Percentiles rank a stretch among this genome's conserved stretches.
phyloP scores from a whole-genome alignment of 2,888 invertebrate genomes.

The Idaea aversata region DNA sequence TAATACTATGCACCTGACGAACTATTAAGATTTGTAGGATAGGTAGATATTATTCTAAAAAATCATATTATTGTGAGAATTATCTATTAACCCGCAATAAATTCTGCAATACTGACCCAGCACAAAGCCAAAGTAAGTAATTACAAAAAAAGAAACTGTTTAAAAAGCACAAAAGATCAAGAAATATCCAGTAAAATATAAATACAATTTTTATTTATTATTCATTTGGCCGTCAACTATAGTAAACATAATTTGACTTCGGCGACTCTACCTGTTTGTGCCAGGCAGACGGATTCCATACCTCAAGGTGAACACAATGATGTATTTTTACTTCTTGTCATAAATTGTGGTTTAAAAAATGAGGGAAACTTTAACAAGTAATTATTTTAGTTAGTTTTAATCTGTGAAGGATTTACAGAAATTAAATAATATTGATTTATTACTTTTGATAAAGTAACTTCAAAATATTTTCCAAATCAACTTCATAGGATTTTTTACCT shows the following conservation, averaged over 20 bases:
- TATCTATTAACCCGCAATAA: too few species aligned
- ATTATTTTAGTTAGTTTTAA: too few species aligned
- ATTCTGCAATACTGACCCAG: too few species aligned
- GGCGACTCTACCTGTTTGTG: constrained; percentile 39
- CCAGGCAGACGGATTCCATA: constrained; percentile 31
- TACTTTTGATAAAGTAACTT: too few species aligned
- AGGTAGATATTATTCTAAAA: too few species aligned
- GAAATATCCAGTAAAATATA: not conserved
- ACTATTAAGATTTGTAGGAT: not conserved
- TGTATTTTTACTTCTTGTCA: constrained; percentile 30
- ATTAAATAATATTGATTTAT: too few species aligned
- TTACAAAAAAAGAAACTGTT: not conserved
- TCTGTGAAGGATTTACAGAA: too few species aligned
- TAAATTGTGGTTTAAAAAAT: constrained; percentile 8
- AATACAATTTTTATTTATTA: not conserved
- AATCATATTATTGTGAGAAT: too few species aligned
- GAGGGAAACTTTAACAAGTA: not conserved
- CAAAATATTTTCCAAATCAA: too few species aligned
- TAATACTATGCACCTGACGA: not conserved
- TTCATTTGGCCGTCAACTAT: not conserved
- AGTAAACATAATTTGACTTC: constrained; percentile 29
- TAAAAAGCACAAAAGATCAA: not conserved
- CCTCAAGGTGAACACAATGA: constrained; percentile 37
- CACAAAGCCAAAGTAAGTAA: too few species aligned
- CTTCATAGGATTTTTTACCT: too few species aligned